These are phyloP conservation scores for Rhizoglyphus robini DNA, from an alignment of 1,140 invertebrate genomes.

Conservation along the genomic window DNA sequence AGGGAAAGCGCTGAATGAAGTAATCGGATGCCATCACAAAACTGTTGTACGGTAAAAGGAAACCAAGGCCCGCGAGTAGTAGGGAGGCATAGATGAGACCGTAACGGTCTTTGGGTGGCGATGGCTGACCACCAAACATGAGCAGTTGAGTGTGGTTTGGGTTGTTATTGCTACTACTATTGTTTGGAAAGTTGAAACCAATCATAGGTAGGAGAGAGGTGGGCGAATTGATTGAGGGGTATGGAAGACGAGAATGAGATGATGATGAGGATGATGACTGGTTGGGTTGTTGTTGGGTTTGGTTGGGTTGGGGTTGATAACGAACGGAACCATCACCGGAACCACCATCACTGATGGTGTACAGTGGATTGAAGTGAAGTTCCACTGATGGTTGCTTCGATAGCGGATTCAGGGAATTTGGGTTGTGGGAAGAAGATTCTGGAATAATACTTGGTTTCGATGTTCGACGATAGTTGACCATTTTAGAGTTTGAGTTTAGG, in stretches of 20 bases:
- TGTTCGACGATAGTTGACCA: too few species aligned
- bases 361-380: conserved; percentile 7
- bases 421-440: too few species aligned
- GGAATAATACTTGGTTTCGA: too few species aligned
- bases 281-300: not conserved
- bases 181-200: not conserved
- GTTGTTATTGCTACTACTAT: not conserved
- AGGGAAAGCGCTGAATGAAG: conserved; percentile 57
- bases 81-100: conserved; percentile 64
- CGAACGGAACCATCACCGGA: too few species aligned
- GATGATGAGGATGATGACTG: not conserved
- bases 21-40: conserved; percentile 28
- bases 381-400: conserved; percentile 1
- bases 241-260: not conserved
- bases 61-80: conserved; percentile 69
- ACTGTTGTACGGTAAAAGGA: conserved; percentile 73
- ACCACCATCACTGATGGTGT: not conserved
- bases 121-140: not conserved
- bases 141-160: not conserved
- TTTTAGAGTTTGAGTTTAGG: too few species aligned
- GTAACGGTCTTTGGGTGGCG: conserved; percentile 33
- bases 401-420: too few species aligned
- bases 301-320: too few species aligned
- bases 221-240: too few species aligned
- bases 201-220: too few species aligned